These are phyloP conservation scores for Sceliomorpha sp. DNA, from an alignment of 2,888 invertebrate genomes.

Conservation along the genomic window DNA sequence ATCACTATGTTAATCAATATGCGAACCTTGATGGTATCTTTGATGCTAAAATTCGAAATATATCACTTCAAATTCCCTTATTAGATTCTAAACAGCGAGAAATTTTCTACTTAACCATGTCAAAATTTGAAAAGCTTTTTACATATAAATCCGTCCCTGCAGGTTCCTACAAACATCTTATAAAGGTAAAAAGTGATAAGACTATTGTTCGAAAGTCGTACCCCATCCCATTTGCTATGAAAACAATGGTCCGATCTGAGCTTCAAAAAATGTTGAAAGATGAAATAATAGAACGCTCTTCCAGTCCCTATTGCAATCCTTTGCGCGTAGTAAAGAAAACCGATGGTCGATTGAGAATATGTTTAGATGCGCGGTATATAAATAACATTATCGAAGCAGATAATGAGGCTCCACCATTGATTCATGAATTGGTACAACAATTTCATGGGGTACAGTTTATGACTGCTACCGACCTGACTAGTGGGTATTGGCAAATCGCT, in stretches of 20 bases:
- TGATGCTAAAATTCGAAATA: too few species aligned
- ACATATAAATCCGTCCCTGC: constrained; percentile 40
- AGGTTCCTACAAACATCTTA: constrained; percentile 55
- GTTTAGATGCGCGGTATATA: constrained; percentile 65
- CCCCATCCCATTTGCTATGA: constrained; percentile 15
- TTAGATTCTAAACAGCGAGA: too few species aligned
- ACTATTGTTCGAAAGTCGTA: constrained; percentile 48
- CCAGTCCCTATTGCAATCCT: constrained; percentile 66
- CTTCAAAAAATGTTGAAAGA: constrained; percentile 59
- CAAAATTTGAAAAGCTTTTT: constrained; percentile 9
- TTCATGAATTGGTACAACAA: constrained; percentile 45
- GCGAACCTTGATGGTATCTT: too few species aligned
- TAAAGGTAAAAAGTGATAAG: constrained; percentile 58
- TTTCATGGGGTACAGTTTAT: constrained; percentile 43
- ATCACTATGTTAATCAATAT: too few species aligned
- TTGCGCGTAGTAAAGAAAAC: too few species aligned
- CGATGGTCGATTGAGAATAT: constrained; percentile 61
- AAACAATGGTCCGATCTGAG: constrained; percentile 7
- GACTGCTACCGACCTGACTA: constrained; percentile 42
- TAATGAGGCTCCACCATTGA: constrained; percentile 58
- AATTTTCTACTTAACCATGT: background rate
- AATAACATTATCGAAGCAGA: constrained; percentile 65
- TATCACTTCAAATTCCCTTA: too few species aligned
- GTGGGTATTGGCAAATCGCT: constrained; percentile 59
- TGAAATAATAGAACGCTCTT: constrained; percentile 63